phyloP scores from a whole-genome alignment of 2,888 invertebrate genomes.

The Bellardia pandia region DNA sequence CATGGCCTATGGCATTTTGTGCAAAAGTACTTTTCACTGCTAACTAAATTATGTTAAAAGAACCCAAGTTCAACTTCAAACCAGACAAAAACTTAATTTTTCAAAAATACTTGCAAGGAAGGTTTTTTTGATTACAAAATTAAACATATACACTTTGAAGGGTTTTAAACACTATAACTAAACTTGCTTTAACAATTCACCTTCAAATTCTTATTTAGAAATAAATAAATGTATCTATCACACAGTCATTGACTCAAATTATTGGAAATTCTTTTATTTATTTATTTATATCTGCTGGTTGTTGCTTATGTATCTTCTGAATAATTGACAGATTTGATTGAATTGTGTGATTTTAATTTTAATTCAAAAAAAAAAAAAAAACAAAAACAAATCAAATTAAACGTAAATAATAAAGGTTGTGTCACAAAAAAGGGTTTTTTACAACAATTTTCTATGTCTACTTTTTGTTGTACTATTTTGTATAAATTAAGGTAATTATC shows the following conservation, averaged over 20 bases:
- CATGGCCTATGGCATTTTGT: neutral
- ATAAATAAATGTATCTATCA: neutral
- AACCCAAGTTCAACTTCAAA: no score
- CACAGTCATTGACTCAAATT: neutral
- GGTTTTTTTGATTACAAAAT: no score
- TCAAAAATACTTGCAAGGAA: no score
- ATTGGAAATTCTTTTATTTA: neutral
- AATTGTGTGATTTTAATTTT: slow-evolving; percentile 39
- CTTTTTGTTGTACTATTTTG: neutral
- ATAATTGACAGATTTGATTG: slow-evolving; percentile 53
- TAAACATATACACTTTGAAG: neutral
- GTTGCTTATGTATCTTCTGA: neutral
- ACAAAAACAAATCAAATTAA: slow-evolving; percentile 13
- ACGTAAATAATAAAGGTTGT: slow-evolving; percentile 1
- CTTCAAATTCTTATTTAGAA: neutral
- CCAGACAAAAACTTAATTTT: neutral
- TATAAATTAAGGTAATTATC: slow-evolving; percentile 14
- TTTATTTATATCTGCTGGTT: neutral
- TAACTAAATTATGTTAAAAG: no score
- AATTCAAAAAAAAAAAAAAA: slow-evolving; percentile 3
- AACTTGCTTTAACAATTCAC: neutral
- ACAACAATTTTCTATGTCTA: neutral
- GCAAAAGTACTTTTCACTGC: neutral
- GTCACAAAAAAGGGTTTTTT: slow-evolving; percentile 14
- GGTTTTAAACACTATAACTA: neutral